A percentile compares a stretch with the other conserved stretches of the same genome.
phyloP scores from a whole-genome alignment of 2,797 vertebrate genomes.

The Thunnus albacares region DNA sequence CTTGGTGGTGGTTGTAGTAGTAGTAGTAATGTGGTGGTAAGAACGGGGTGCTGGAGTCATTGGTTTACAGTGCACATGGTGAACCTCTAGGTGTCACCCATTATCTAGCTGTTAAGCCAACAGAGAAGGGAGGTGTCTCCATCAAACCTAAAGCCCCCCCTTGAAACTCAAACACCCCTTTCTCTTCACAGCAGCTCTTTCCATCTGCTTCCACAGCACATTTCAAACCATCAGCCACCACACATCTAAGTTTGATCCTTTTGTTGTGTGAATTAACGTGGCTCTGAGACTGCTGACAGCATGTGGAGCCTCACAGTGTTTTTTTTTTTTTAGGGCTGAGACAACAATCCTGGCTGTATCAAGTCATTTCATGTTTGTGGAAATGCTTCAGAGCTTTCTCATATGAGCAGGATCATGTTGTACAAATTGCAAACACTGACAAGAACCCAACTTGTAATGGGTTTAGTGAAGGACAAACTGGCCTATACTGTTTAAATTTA shows the following conservation, averaged over 20 bases:
- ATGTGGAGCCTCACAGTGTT: background rate
- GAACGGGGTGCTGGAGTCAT: conserved; percentile 27
- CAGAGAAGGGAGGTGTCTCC: background rate
- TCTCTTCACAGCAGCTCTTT: conserved; percentile 31
- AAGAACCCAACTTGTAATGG: background rate
- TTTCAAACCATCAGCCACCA: conserved; percentile 35
- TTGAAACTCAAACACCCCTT: conserved; percentile 2
- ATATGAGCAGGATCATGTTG: background rate
- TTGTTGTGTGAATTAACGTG: conserved; percentile 28
- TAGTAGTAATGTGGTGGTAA: conserved; percentile 6
- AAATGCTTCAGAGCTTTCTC: conserved; percentile 18
- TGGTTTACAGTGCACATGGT: conserved; percentile 53
- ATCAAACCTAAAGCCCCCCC: conserved; percentile 1
- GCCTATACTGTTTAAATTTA: background rate
- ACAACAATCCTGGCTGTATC: conserved; percentile 21
- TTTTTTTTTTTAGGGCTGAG: conserved; percentile 10
- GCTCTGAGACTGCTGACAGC: conserved; percentile 26
- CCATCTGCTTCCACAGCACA: conserved; percentile 36
- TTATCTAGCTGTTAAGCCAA: conserved; percentile 51
- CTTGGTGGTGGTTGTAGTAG: conserved; percentile 15
- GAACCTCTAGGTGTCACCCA: conserved; percentile 77
- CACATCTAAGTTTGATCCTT: conserved; percentile 25
- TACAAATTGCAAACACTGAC: conserved; percentile 27
- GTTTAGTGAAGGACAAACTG: conserved; percentile 7
- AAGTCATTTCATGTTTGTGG: conserved; percentile 27